Evolutionary conservation across 2,113 vertebrate genomes (phyloP).

Genomic region (Melospiza georgiana): DNA sequence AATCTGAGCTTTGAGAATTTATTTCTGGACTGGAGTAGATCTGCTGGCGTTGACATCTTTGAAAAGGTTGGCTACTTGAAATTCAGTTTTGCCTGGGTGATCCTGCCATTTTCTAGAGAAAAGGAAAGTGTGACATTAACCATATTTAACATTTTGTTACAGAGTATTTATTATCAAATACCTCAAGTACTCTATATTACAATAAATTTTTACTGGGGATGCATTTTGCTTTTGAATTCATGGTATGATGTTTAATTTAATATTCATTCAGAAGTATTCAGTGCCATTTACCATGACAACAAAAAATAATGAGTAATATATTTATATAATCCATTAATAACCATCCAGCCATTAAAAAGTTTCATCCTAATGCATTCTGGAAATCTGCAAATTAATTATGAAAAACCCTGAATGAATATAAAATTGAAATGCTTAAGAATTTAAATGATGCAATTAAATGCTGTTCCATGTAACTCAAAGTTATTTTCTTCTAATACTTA

Average conservation of each 20-base stretch:
- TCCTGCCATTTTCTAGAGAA: neutral
- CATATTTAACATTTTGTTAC: neutral
- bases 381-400: slow-evolving; percentile 72
- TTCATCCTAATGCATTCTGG: slow-evolving; percentile 46
- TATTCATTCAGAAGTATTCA: too few species aligned
- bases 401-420: slow-evolving; percentile 59
- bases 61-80: neutral
- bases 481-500: slow-evolving; percentile 51
- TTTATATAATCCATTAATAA: slow-evolving; percentile 68
- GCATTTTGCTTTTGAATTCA: too few species aligned
- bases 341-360: slow-evolving; percentile 54
- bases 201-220: too few species aligned
- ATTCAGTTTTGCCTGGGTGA: neutral
- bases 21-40: neutral
- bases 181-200: too few species aligned
- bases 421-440: slow-evolving; percentile 61
- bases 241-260: too few species aligned
- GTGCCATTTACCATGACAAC: too few species aligned
- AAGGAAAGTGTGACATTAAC: neutral
- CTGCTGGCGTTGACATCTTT: neutral
- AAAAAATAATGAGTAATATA: slow-evolving; percentile 71
- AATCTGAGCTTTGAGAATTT: neutral
- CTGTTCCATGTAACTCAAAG: slow-evolving; percentile 37
- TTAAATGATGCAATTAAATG: slow-evolving; percentile 67
- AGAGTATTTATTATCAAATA: neutral